phyloP scores from a whole-genome alignment of 2,797 vertebrate species.

The Spea hammondii region DNA sequence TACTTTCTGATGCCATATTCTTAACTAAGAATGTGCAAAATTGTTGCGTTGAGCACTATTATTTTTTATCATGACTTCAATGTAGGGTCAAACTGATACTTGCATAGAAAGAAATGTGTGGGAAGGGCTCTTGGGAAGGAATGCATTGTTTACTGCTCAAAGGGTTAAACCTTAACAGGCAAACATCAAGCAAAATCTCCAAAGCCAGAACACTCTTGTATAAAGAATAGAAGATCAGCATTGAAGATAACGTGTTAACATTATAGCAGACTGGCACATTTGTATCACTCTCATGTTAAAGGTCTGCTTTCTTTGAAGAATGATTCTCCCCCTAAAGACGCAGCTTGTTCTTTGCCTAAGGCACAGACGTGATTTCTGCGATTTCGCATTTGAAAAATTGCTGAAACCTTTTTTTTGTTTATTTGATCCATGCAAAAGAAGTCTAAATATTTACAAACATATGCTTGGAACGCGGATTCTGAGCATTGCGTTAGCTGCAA shows the following conservation, averaged over 20 bases:
- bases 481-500: too few species aligned
- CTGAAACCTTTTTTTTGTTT: constrained; percentile 13
- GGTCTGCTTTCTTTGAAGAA: constrained; percentile 23
- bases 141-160: background rate
- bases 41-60: too few species aligned
- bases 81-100: too few species aligned
- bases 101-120: too few species aligned
- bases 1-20: too few species aligned
- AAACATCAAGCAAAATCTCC: background rate
- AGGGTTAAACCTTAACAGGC: background rate
- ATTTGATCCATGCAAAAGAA: background rate
- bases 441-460: too few species aligned
- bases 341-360: constrained; percentile 27
- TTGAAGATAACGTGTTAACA: background rate
- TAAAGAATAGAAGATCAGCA: constrained; percentile 2
- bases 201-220: background rate
- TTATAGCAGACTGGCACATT: background rate
- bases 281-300: constrained; percentile 17
- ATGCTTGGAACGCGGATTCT: too few species aligned
- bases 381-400: constrained; percentile 10
- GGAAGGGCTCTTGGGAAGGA: too few species aligned
- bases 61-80: too few species aligned
- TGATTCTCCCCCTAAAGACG: constrained; percentile 24
- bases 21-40: too few species aligned
- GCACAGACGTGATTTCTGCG: constrained; percentile 20